Conservation (phyloP, 1,140 invertebrate genomes). For the Scaptomyza pallida region DNA sequence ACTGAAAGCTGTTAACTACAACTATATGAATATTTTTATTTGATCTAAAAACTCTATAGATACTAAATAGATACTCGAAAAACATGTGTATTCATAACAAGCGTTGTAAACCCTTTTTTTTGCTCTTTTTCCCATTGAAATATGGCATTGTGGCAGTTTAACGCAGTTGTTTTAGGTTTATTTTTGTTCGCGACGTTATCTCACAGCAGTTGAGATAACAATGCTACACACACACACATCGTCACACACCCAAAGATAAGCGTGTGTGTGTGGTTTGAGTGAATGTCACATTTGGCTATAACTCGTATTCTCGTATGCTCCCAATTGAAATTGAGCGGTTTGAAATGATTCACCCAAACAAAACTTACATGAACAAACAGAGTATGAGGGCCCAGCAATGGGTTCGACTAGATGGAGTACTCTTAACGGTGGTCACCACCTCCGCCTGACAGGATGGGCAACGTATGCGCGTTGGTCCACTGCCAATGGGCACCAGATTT, state of each 20-base stretch:
- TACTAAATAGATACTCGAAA: too few relatives aligned
- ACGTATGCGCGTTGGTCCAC: conserved; percentile 81
- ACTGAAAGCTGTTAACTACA: too few relatives aligned
- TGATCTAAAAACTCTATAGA: too few relatives aligned
- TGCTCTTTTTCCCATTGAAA: background rate
- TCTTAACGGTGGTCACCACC: conserved; percentile 85
- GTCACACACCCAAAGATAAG: conserved; percentile 5
- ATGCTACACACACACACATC: conserved; percentile 12
- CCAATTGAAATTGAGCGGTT: background rate
- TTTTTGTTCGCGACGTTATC: conserved; percentile 36
- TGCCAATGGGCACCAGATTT: conserved; percentile 82
- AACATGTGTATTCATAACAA: conserved; percentile 2
- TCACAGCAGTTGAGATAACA: conserved; percentile 63
- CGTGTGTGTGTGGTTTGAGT: conserved; percentile 12
- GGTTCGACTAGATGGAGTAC: conserved; percentile 85
- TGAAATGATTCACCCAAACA: conserved; percentile 5
- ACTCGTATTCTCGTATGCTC: too few relatives aligned
- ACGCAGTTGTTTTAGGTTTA: conserved; percentile 27
- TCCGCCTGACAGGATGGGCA: conserved; percentile 86
- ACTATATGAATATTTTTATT: too few relatives aligned
- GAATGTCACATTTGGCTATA: conserved; percentile 11
- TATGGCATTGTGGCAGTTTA: conserved; percentile 19
- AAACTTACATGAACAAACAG: conserved; percentile 86
- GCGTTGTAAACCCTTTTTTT: conserved; percentile 3
- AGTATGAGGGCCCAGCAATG: conserved; percentile 86